Conservation (phyloP, 2,797 vertebrate species). For the Chrysocyon brachyurus region DNA sequence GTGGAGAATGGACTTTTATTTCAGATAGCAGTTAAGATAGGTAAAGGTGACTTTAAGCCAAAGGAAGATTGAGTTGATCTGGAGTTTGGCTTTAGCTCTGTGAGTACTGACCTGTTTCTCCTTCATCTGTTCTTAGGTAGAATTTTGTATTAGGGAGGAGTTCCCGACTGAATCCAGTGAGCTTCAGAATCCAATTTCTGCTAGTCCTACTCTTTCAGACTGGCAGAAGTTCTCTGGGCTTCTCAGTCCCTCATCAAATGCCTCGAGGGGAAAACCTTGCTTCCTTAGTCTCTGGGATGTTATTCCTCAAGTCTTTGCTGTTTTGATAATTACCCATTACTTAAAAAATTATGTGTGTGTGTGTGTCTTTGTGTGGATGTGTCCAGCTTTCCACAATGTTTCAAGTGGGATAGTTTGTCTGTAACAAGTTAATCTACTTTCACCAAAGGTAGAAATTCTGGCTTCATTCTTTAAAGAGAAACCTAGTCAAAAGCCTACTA, state of each 20-base stretch:
- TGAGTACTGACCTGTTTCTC: neutral
- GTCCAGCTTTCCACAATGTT: neutral
- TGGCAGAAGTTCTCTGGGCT: too few species aligned
- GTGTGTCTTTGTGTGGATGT: neutral
- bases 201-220: neutral
- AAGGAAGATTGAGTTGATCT: neutral
- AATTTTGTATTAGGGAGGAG: neutral
- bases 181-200: neutral
- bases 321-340: neutral
- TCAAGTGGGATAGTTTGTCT: neutral
- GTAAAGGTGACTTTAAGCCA: neutral
- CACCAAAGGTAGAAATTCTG: neutral
- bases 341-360: neutral
- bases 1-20: neutral
- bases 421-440: neutral
- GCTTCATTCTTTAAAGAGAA: neutral
- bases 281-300: neutral
- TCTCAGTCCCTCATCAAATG: neutral
- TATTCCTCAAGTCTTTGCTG: neutral
- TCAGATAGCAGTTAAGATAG: neutral
- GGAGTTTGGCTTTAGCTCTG: neutral
- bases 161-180: neutral
- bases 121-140: neutral
- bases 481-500: neutral
- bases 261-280: neutral